Evolutionary conservation across 1,140 invertebrate species (phyloP).

Genomic region (Leguminivora glycinivorella): DNA sequence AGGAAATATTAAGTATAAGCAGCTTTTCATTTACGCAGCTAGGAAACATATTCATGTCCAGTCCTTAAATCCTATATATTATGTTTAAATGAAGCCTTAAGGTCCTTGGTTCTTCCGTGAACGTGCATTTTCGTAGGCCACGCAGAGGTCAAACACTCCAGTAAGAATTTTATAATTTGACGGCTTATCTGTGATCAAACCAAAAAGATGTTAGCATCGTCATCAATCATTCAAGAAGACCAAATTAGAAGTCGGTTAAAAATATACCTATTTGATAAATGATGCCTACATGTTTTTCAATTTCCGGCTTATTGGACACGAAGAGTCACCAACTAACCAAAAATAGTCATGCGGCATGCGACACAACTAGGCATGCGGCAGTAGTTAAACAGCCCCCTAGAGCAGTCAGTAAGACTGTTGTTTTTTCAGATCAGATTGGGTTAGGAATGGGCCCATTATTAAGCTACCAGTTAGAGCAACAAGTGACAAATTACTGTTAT

Average conservation of each 20-base stretch:
- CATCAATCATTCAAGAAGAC: slow-evolving; percentile 20
- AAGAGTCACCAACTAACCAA: background rate
- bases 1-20: background rate
- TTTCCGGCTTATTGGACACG: background rate
- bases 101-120: background rate
- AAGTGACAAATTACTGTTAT: too few relatives aligned
- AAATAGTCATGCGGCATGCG: too few relatives aligned
- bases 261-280: background rate
- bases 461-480: too few relatives aligned
- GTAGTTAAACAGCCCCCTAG: too few relatives aligned
- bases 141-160: background rate
- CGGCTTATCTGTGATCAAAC: slow-evolving; percentile 12
- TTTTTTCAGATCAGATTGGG: too few relatives aligned
- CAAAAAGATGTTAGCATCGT: background rate
- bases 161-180: background rate
- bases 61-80: slow-evolving; percentile 40
- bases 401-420: too few relatives aligned
- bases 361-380: too few relatives aligned
- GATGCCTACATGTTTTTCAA: background rate
- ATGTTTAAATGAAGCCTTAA: too few relatives aligned
- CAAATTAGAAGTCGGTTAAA: too few relatives aligned
- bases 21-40: slow-evolving; percentile 29
- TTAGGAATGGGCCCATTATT: too few relatives aligned
- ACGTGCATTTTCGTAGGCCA: slow-evolving; percentile 2
- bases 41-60: slow-evolving; percentile 39